Percentiles rank a stretch among this genome's conserved stretches.
These are phyloP conservation scores for Melieria picta DNA, from an alignment of 2,888 invertebrate genomes.

Conservation along the genomic window DNA sequence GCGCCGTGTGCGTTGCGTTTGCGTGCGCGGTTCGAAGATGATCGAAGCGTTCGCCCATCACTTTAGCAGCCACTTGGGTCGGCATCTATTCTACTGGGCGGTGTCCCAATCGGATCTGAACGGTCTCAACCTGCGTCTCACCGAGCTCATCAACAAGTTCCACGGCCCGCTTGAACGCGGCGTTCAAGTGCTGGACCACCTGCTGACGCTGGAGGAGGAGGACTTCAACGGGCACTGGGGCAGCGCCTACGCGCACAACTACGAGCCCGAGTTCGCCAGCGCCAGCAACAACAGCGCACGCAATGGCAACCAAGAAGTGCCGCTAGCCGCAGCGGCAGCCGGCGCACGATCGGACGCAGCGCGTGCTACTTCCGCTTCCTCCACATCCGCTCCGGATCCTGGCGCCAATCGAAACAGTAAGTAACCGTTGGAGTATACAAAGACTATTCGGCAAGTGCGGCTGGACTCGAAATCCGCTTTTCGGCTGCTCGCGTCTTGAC, in stretches of 20 bases:
- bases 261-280: conserved; percentile 56
- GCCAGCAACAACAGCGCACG: conserved; percentile 28
- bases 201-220: conserved; percentile 70
- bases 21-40: conserved; percentile 53
- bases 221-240: conserved; percentile 64
- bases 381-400: too few relatives aligned
- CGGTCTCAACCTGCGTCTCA: conserved; percentile 71
- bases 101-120: conserved; percentile 69
- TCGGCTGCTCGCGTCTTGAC: too few relatives aligned
- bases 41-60: conserved; percentile 65
- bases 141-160: conserved; percentile 67
- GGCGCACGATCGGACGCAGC: too few relatives aligned
- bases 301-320: conserved; percentile 51
- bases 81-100: conserved; percentile 72
- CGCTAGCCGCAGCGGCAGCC: conserved; percentile 26
- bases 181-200: conserved; percentile 73
- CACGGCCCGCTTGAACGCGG: conserved; percentile 66
- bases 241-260: conserved; percentile 61
- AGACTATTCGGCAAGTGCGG: too few relatives aligned
- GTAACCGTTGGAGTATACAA: conserved; percentile 8
- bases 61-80: conserved; percentile 68
- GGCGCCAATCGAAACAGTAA: conserved; percentile 24
- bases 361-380: too few relatives aligned
- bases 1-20: not conserved
- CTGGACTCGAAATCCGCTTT: too few relatives aligned